These are phyloP conservation scores for Hylomyscus alleni DNA, from an alignment of 2,797 vertebrate genomes.

Conservation along the genomic window DNA sequence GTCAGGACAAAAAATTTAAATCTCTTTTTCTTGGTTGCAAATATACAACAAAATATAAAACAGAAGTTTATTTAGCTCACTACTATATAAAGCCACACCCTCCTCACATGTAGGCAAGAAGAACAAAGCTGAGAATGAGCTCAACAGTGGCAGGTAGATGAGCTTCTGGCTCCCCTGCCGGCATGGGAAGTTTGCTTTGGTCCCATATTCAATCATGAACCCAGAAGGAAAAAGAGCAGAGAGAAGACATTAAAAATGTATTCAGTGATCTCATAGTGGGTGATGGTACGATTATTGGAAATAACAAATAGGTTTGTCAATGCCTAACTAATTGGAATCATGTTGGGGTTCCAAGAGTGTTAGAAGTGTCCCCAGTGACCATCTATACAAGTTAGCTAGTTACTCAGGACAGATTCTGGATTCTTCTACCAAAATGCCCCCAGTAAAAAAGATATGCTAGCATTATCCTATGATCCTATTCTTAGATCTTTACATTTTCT, in stretches of 20 bases:
- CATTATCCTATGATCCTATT: background rate
- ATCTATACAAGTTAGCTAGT: too few relatives aligned
- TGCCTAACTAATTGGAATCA: background rate
- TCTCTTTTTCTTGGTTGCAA: background rate
- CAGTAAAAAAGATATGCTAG: background rate
- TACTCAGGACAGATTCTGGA: background rate
- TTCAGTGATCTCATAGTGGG: background rate
- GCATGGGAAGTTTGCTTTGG: background rate
- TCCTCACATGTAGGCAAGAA: background rate
- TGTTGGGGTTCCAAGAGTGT: background rate
- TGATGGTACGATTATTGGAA: background rate
- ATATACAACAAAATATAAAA: conserved; percentile 13
- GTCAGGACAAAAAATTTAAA: conserved; percentile 3
- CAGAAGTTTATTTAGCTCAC: background rate
- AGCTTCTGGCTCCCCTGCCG: background rate
- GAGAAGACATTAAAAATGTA: background rate
- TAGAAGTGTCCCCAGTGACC: background rate
- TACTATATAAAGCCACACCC: too few relatives aligned
- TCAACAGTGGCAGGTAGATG: background rate
- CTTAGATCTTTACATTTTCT: conserved; percentile 18
- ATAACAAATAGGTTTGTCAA: background rate
- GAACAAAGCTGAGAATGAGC: background rate
- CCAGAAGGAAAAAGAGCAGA: background rate
- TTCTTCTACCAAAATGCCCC: background rate
- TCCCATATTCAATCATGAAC: background rate